Percentiles rank a stretch among this genome's conserved stretches.
Conservation (phyloP, 2,888 invertebrate species). For the Scaptomyza parva region DNA sequence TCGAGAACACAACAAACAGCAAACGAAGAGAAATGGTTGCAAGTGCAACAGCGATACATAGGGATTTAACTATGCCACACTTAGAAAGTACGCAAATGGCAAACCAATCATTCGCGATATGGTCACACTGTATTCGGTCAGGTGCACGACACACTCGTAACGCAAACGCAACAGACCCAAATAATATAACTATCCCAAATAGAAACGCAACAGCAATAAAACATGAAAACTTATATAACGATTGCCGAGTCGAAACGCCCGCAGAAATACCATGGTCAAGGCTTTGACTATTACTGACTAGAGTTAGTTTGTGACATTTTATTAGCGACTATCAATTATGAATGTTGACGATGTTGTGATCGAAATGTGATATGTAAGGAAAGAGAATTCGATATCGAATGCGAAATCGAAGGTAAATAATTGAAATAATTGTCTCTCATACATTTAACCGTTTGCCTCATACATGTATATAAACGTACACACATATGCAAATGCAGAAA, state of each 20-base stretch:
- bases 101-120: conserved; percentile 52
- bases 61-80: conserved; percentile 28
- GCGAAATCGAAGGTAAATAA: too few relatives aligned
- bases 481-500: too few relatives aligned
- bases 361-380: too few relatives aligned
- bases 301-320: not conserved
- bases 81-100: conserved; percentile 37
- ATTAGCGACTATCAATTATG: not conserved
- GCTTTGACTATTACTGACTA: not conserved
- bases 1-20: conserved; percentile 38
- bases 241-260: conserved; percentile 43
- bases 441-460: too few relatives aligned
- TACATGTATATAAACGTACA: too few relatives aligned
- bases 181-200: conserved; percentile 50
- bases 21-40: conserved; percentile 55
- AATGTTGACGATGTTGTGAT: not conserved
- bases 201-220: conserved; percentile 57
- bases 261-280: conserved; percentile 36
- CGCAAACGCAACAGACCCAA: conserved; percentile 55
- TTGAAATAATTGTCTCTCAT: too few relatives aligned
- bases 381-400: too few relatives aligned
- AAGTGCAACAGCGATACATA: conserved; percentile 41
- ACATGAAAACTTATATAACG: conserved; percentile 56
- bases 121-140: conserved; percentile 50
- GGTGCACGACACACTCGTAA: conserved; percentile 37